Evolutionary conservation across 2,797 vertebrate species (phyloP).

Genomic region (Hypotaenidia okinawae): DNA sequence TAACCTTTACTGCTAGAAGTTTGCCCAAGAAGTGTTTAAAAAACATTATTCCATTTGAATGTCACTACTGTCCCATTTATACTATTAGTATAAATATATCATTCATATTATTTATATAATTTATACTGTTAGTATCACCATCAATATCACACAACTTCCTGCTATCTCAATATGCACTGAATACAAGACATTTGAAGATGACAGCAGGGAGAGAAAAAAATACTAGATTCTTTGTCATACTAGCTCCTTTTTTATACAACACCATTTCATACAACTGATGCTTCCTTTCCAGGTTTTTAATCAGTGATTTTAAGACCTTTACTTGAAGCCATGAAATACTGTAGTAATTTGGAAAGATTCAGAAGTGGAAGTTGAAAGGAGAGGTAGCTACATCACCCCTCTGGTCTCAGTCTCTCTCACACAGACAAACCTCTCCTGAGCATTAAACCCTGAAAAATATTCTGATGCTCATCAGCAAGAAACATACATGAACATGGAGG

Average conservation of each 20-base stretch:
- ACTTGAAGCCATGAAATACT: not conserved
- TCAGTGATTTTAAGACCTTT: not conserved
- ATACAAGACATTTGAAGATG: not conserved
- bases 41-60: not conserved
- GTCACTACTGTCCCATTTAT: not conserved
- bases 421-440: not conserved
- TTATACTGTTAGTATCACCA: not conserved
- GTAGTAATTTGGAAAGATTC: not conserved
- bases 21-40: not conserved
- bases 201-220: not conserved
- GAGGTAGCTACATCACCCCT: not conserved
- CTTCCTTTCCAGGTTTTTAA: not conserved
- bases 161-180: not conserved
- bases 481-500: not conserved
- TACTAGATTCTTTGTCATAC: not conserved
- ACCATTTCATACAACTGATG: not conserved
- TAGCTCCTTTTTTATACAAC: not conserved
- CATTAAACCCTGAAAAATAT: not conserved
- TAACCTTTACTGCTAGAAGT: not conserved
- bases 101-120: not conserved
- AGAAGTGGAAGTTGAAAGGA: not conserved
- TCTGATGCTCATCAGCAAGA: not conserved
- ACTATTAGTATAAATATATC: not conserved
- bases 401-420: not conserved
- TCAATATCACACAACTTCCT: not conserved